A percentile compares a stretch with the other conserved stretches of the same genome.
Conservation (phyloP, 2,888 invertebrate species). For the Craniophora ligustri region DNA sequence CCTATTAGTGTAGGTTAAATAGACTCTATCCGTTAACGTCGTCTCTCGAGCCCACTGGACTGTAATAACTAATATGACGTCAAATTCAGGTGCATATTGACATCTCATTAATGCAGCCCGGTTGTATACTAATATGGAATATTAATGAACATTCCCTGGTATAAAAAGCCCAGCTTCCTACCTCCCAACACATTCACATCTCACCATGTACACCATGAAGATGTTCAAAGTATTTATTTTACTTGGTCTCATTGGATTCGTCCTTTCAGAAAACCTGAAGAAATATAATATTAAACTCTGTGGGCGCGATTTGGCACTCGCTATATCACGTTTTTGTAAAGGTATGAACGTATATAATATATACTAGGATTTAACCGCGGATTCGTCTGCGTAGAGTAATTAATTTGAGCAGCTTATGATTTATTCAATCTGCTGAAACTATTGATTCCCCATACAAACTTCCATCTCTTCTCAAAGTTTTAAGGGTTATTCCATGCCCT, state of each 20-base stretch:
- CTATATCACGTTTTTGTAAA: no score
- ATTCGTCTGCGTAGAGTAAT: no score
- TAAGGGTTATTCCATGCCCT: no score
- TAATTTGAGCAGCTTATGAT: no score
- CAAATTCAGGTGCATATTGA: constrained; percentile 34
- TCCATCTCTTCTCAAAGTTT: no score
- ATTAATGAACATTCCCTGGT: constrained; percentile 51
- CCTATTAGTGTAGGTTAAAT: no score
- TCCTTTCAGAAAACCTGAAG: not conserved
- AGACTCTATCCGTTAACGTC: no score
- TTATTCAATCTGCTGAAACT: no score
- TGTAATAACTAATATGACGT: constrained; percentile 37
- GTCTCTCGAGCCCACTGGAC: constrained; percentile 2
- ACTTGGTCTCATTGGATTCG: not conserved
- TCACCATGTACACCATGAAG: constrained; percentile 33
- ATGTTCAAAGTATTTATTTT: constrained; percentile 13
- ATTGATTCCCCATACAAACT: no score
- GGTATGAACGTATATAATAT: no score
- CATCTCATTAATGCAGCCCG: constrained; percentile 39
- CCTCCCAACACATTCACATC: constrained; percentile 15
- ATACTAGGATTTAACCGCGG: no score
- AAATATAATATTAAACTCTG: constrained; percentile 53
- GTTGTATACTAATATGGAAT: constrained; percentile 44
- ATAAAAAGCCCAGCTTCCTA: constrained; percentile 42
- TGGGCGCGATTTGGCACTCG: constrained; percentile 50